These are phyloP conservation scores for Poeciliopsis gracilis DNA, from an alignment of 2,797 vertebrate genomes.

Conservation along the genomic window DNA sequence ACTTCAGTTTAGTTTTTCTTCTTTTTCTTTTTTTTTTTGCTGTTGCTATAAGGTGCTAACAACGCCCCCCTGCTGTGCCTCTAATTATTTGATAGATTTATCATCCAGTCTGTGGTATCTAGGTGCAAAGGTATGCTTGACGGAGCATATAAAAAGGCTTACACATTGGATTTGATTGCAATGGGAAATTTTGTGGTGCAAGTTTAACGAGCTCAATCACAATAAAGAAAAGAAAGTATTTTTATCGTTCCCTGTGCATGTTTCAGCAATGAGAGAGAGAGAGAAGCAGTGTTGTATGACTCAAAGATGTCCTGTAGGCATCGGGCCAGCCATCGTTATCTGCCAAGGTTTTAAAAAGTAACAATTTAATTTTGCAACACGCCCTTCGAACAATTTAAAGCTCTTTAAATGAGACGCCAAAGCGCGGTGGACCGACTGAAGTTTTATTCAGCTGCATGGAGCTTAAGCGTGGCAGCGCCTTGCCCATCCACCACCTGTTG, in stretches of 20 bases:
- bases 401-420: not conserved
- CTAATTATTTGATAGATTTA: conserved; percentile 5
- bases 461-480: not conserved
- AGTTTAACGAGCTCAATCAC: not conserved
- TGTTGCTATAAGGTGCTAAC: not conserved
- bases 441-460: not conserved
- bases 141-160: not conserved
- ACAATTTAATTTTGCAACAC: not conserved
- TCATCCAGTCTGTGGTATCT: not conserved
- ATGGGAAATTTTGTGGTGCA: not conserved
- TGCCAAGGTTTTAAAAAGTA: not conserved
- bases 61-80: not conserved
- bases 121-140: not conserved
- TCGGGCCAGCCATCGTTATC: not conserved
- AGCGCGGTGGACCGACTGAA: not conserved
- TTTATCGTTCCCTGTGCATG: not conserved
- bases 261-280: not conserved
- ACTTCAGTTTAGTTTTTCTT: not conserved
- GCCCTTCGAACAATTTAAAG: not conserved
- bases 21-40: not conserved
- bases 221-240: not conserved
- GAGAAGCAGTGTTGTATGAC: conserved; percentile 8
- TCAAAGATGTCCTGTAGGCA: not conserved
- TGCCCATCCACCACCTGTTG: not conserved
- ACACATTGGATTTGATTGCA: not conserved